Evolutionary conservation across 2,888 invertebrate genomes (phyloP).

Genomic region (Arge pagana): DNA sequence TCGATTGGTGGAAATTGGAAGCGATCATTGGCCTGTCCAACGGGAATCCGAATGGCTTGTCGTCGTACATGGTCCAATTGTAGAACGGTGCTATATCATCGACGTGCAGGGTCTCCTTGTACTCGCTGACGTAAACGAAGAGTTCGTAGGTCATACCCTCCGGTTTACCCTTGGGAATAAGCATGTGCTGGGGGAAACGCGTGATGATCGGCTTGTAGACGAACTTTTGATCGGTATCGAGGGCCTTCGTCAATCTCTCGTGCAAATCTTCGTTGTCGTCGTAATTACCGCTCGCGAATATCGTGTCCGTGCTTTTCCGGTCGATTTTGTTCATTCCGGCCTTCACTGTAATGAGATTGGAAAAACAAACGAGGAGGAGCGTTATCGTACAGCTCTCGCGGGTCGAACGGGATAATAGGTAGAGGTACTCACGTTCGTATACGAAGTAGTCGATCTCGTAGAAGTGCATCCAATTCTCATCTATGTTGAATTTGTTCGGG

Average conservation of each 20-base stretch:
- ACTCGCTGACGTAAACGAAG: constrained; percentile 65
- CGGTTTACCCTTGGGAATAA: constrained; percentile 67
- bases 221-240: constrained; percentile 39
- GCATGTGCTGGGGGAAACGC: constrained; percentile 66
- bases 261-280: constrained; percentile 41
- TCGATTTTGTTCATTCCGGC: constrained; percentile 49
- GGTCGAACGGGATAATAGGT: neutral
- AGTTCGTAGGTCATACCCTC: constrained; percentile 69
- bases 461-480: constrained; percentile 67
- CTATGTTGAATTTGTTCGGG: constrained; percentile 60
- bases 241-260: constrained; percentile 45
- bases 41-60: constrained; percentile 64
- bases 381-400: neutral
- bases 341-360: constrained; percentile 40
- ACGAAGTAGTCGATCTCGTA: constrained; percentile 66
- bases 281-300: constrained; percentile 39
- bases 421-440: constrained; percentile 59
- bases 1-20: constrained; percentile 61
- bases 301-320: constrained; percentile 45
- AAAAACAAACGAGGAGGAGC: neutral
- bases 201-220: constrained; percentile 51
- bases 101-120: constrained; percentile 58
- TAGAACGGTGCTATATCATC: constrained; percentile 54
- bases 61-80: constrained; percentile 56
- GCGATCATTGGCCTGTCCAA: constrained; percentile 62